Base-by-base conservation (phyloP, 1,140 invertebrate species). In the Dufourea novaeangliae region DNA sequence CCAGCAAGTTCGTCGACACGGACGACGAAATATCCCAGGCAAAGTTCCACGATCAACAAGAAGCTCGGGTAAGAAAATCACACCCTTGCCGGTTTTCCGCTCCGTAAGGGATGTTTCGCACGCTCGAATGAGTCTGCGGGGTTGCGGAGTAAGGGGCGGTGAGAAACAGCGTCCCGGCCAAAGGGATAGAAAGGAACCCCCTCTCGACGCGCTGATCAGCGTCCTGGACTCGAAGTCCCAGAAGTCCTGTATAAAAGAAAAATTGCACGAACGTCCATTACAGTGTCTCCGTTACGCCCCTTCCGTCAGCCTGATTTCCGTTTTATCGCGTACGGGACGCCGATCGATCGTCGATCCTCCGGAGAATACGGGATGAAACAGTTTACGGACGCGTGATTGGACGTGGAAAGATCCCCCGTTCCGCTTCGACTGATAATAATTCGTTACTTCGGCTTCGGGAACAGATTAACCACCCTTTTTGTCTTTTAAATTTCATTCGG, bases 161-260 rank as follows among this genome's bases (percentile, higher is more conserved):
- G 54, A 57, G 54, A 57, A 57, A 57, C 22, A 17, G 14, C 5
- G 54, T 20, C 27, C 54, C 29, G 54, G 27, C 54, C n/a, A n/a
- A n/a, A 27, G 6, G 54, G 54, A 57, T 57, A 32, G 54, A 57
- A 57, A 57, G 27, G 6, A n/a, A 50, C 14, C 54, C 29, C 54
- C 54, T 57, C 20, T 57, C 27, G 54, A 57, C 54, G 54, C 29
- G 22, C 27, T 57, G 54, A 57, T 57, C 54, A 57, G 14, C 54
- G 54, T 57, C 54, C 27, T 12, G 20, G 25, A 20, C 54, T 57
- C 27, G 54, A 57, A 57, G 5, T 57, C 54, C 54, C 54, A 57
- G 54, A 57, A 57, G 54, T 57, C 54, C 27, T 8, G 54, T 57
- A 57, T 57, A 57, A 32, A 57, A 57, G 54, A 57, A 57, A 57